These are phyloP conservation scores for Rhinopomastus cyanomelas DNA, from an alignment of 2,113 vertebrate species.

Conservation along the genomic window DNA sequence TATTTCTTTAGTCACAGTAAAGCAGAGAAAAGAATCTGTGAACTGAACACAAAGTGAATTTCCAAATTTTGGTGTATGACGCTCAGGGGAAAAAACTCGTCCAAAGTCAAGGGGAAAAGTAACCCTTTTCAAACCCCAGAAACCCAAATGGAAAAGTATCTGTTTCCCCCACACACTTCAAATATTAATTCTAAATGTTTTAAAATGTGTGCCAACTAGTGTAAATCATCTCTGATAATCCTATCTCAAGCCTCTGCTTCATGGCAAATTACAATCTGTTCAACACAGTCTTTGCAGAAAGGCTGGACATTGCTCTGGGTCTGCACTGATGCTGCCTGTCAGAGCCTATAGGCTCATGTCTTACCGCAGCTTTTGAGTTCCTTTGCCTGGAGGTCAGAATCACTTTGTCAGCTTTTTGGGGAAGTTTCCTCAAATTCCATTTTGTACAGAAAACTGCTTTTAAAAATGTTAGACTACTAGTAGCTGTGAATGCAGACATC, in stretches of 20 bases:
- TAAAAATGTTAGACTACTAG: background rate
- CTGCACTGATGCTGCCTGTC: rapidly evolving
- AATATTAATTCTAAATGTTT: background rate
- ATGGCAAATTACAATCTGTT: background rate
- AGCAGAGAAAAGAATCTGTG: background rate
- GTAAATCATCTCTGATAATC: background rate
- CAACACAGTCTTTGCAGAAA: background rate
- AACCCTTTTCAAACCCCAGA: background rate
- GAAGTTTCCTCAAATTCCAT: background rate
- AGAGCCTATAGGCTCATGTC: rapidly evolving
- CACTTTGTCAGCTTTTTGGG: background rate
- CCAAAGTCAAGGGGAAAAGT: background rate
- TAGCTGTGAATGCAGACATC: background rate
- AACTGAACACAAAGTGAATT: background rate
- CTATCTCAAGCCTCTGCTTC: background rate
- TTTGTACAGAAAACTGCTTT: background rate
- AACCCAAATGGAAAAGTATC: background rate
- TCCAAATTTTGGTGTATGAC: background rate
- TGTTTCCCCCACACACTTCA: background rate
- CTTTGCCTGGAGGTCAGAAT: background rate
- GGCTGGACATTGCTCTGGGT: rapidly evolving
- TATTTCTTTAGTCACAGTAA: background rate
- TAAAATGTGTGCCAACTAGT: background rate
- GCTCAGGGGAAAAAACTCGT: background rate
- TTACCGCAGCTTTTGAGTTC: background rate